Evolutionary conservation across 2,113 vertebrate genomes (phyloP).

Genomic region (Himantopus leucocephalus): DNA sequence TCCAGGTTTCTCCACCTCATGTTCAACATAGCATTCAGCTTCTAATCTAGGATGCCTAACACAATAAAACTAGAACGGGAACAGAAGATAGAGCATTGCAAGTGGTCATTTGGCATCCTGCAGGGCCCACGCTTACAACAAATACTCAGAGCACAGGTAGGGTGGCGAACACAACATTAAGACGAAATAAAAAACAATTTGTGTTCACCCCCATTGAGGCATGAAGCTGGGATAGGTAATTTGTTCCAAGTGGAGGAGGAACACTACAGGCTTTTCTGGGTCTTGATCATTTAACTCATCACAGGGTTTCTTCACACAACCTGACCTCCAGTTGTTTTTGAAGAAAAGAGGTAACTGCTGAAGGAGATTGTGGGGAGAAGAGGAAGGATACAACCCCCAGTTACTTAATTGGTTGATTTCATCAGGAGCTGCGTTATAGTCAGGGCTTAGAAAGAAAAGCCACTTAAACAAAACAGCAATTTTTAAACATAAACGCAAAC

Average conservation of each 20-base stretch:
- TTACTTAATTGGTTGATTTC: background rate
- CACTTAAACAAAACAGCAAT: background rate
- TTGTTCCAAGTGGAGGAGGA: conserved; percentile 44
- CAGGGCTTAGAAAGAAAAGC: background rate
- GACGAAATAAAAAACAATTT: conserved; percentile 54
- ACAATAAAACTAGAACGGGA: background rate
- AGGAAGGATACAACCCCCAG: background rate
- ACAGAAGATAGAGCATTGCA: background rate
- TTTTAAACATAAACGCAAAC: background rate
- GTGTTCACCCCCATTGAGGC: conserved; percentile 25
- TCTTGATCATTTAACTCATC: conserved; percentile 40
- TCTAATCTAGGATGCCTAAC: background rate
- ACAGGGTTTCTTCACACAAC: background rate
- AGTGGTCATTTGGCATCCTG: conserved; percentile 35
- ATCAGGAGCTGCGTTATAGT: background rate
- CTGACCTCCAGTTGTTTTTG: conserved; percentile 46
- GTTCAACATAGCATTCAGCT: background rate
- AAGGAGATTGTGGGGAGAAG: background rate
- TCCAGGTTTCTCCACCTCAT: background rate
- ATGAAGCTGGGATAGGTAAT: conserved; percentile 41
- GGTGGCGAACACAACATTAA: conserved; percentile 13
- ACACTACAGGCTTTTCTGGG: background rate
- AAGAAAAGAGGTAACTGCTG: background rate
- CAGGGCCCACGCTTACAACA: background rate
- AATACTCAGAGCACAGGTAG: conserved; percentile 8